Conservation (phyloP, 2,888 invertebrate species). For the Drosophila cognata region DNA sequence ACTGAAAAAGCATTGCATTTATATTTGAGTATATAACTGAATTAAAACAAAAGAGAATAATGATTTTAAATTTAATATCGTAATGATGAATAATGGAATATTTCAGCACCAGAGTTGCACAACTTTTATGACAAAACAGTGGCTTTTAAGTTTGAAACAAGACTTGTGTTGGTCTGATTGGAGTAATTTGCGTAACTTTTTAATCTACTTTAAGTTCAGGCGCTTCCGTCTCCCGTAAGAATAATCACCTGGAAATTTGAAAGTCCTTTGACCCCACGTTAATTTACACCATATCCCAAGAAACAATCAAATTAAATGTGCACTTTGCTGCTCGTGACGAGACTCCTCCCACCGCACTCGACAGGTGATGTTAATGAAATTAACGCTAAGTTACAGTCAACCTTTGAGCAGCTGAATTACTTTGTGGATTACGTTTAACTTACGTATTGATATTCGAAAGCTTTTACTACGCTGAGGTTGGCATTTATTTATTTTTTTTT, state of each 20-base stretch:
- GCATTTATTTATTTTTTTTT: constrained; percentile 19
- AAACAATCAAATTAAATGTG: constrained; percentile 64
- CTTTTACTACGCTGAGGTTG: constrained; percentile 32
- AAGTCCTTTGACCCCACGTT: constrained; percentile 2
- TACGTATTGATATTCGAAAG: constrained; percentile 47
- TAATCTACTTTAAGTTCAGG: constrained; percentile 39
- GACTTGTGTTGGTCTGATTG: constrained; percentile 21
- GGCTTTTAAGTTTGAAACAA: neutral
- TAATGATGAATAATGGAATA: neutral
- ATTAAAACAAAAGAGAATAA: neutral
- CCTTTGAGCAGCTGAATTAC: constrained; percentile 55
- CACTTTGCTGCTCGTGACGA: constrained; percentile 33
- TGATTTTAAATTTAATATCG: neutral
- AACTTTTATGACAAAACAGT: neutral
- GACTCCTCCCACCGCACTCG: constrained; percentile 1
- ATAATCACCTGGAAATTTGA: constrained; percentile 14
- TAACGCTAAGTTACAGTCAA: constrained; percentile 61
- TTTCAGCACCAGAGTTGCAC: no score
- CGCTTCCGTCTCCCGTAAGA: neutral
- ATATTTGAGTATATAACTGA: neutral
- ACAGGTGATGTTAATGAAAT: constrained; percentile 66
- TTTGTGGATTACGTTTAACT: constrained; percentile 58
- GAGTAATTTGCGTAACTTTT: constrained; percentile 46
- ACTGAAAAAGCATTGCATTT: neutral
- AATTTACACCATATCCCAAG: constrained; percentile 10